Conservation (phyloP, 1,140 invertebrate genomes). For the Drosophila lacertosa region DNA sequence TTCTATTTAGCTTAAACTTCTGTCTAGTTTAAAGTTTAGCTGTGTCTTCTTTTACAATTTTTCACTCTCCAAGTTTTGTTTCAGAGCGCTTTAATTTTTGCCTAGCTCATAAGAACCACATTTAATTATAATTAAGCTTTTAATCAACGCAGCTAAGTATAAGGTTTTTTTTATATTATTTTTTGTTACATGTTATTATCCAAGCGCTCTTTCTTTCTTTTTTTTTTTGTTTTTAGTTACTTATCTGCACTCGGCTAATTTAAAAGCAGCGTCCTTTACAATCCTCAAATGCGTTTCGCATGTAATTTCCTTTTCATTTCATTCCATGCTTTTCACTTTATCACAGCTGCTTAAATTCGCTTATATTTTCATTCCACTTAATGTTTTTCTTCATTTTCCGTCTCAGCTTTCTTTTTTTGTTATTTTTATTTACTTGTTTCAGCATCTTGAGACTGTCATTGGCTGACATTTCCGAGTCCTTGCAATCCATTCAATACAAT, state of each 20-base stretch:
- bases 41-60: no score
- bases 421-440: neutral
- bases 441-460: neutral
- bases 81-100: no score
- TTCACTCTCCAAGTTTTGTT: no score
- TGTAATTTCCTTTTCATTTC: constrained; percentile 18
- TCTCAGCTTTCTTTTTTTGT: neutral
- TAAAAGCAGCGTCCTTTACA: constrained; percentile 5
- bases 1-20: no score
- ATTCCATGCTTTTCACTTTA: neutral
- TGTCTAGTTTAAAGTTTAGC: no score
- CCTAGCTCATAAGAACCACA: no score
- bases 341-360: neutral
- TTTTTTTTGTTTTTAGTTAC: no score
- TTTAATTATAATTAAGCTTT: no score
- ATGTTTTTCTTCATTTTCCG: neutral
- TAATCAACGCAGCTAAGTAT: no score
- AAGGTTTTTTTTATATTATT: no score
- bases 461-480: constrained; percentile 13
- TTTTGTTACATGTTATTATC: no score
- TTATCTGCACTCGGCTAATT: constrained; percentile 7
- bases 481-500: constrained; percentile 11
- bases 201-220: neutral
- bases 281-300: neutral
- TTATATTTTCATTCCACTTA: constrained; percentile 9